A percentile compares a stretch with the other conserved stretches of the same genome.
Evolutionary conservation across 2,113 vertebrate species (phyloP).

Genomic region (Syngnathoides biaculeatus): DNA sequence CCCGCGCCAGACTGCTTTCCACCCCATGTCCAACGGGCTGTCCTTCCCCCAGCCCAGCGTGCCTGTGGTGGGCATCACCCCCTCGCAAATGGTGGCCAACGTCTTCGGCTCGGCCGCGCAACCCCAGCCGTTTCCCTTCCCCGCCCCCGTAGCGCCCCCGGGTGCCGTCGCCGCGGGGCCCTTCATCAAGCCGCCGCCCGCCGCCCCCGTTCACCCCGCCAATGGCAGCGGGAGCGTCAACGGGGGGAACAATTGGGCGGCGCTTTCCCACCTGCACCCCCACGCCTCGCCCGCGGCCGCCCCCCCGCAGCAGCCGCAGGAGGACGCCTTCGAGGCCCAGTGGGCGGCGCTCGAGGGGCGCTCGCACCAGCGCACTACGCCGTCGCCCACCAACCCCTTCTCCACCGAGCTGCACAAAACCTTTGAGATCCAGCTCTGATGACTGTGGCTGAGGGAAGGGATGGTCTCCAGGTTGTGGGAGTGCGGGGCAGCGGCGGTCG

Average conservation of each 20-base stretch:
- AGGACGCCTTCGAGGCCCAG: conserved; percentile 93
- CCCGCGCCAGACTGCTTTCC: conserved; percentile 82
- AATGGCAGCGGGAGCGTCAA: conserved; percentile 86
- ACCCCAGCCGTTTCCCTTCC: conserved; percentile 70
- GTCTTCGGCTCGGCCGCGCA: conserved; percentile 89
- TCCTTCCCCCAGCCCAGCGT: conserved; percentile 81
- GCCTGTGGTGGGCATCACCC: conserved; percentile 92
- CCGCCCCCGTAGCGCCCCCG: conserved; percentile 42
- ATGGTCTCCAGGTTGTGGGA: neutral
- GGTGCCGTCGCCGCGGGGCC: conserved; percentile 64
- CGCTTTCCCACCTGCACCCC: conserved; percentile 42
- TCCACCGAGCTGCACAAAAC: conserved; percentile 97
- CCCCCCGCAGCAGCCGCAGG: conserved; percentile 50
- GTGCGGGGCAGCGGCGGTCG: neutral
- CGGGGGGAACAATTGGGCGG: conserved; percentile 79
- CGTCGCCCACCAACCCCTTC: conserved; percentile 97
- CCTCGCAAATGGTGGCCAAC: conserved; percentile 97
- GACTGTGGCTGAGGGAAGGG: conserved; percentile 31
- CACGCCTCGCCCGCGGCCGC: conserved; percentile 36
- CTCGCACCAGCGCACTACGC: conserved; percentile 85
- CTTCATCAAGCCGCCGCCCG: conserved; percentile 76
- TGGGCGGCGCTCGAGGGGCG: conserved; percentile 93
- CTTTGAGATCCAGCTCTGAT: conserved; percentile 97
- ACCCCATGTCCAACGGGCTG: conserved; percentile 84
- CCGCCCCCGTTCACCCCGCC: conserved; percentile 52